A percentile compares a stretch with the other conserved stretches of the same genome.
Conservation (phyloP, 2,797 vertebrate genomes). For the Pachyuromys duprasi region DNA sequence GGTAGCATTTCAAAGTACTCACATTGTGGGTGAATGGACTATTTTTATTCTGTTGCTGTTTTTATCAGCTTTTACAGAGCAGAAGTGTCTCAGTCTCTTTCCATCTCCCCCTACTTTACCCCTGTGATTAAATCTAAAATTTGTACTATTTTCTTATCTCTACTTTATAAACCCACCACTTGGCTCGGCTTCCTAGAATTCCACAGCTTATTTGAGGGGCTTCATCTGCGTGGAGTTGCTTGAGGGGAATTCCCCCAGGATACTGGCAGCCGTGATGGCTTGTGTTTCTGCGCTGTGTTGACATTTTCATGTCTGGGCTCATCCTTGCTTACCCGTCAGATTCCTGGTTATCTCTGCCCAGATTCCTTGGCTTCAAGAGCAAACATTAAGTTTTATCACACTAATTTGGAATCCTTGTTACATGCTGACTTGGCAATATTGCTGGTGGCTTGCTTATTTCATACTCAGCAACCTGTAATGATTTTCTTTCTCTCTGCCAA, state of each 20-base stretch:
- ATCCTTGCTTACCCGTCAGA: background rate
- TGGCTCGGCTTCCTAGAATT: background rate
- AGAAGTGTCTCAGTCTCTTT: background rate
- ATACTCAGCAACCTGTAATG: background rate
- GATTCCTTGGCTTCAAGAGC: background rate
- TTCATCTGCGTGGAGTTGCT: background rate
- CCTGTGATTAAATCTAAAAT: background rate
- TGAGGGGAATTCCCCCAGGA: background rate
- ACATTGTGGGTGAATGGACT: background rate
- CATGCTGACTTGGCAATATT: background rate
- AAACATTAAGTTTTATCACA: background rate
- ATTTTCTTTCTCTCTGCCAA: background rate
- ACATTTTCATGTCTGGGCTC: background rate
- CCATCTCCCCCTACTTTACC: fast-evolving
- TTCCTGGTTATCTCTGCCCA: background rate
- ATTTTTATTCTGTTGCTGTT: no score
- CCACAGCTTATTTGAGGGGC: background rate
- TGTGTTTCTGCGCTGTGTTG: background rate
- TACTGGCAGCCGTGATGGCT: background rate
- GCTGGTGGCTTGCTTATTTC: background rate
- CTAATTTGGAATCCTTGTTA: background rate
- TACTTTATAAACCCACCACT: background rate
- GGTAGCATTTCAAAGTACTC: background rate
- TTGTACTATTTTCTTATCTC: background rate
- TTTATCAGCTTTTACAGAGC: background rate